Conservation (phyloP, 2,113 vertebrate genomes). For the Eonycteris spelaea region DNA sequence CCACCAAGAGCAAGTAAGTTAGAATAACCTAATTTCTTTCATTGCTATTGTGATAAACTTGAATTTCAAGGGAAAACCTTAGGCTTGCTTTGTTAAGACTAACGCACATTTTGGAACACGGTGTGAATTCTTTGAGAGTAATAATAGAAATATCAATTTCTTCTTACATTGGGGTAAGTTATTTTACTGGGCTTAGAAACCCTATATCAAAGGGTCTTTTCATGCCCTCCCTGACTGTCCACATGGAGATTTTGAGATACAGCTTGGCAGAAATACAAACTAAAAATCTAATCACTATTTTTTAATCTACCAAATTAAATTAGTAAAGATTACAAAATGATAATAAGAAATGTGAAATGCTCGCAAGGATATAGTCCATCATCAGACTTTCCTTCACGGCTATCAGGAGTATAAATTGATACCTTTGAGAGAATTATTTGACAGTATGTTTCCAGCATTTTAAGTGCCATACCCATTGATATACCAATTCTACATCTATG, state of each 20-base stretch:
- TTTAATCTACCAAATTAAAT: constrained; percentile 41
- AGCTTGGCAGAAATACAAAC: constrained; percentile 15
- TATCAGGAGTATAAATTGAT: not conserved
- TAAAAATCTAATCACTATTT: constrained; percentile 16
- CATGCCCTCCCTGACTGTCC: not conserved
- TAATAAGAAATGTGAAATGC: not conserved
- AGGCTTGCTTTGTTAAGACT: constrained; percentile 30
- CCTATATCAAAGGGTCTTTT: not conserved
- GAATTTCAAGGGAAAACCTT: constrained; percentile 33
- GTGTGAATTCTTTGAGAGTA: constrained; percentile 29
- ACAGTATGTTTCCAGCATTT: not conserved
- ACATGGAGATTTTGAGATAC: not conserved
- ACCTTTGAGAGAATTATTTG: not conserved
- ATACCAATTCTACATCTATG: not conserved
- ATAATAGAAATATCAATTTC: constrained; percentile 20
- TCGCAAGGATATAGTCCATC: not conserved
- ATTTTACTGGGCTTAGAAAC: not conserved
- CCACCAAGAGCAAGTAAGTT: constrained; percentile 5
- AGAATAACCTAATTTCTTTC: constrained; percentile 39
- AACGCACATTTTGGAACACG: not conserved
- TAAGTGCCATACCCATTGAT: not conserved
- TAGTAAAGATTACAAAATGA: constrained; percentile 24
- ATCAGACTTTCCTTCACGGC: not conserved
- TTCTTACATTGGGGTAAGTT: not conserved
- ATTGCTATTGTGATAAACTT: constrained; percentile 26